A percentile compares a stretch with the other conserved stretches of the same genome.
Conservation (phyloP, 2,888 invertebrate genomes). For the Synanthedon vespiformis region DNA sequence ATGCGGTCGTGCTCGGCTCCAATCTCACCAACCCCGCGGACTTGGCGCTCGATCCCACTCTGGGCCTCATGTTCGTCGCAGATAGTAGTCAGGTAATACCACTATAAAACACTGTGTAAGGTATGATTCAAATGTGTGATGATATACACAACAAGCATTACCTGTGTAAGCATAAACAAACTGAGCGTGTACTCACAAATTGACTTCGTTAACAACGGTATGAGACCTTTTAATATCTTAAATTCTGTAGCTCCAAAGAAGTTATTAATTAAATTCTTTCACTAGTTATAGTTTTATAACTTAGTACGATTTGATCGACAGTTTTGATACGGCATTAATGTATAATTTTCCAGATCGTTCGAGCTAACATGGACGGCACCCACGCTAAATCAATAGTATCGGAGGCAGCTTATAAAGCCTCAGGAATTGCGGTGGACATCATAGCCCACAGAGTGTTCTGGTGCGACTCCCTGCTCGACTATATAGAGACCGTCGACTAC, state of each 20-base stretch:
- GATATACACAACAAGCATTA: too few species aligned
- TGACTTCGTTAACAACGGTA: too few species aligned
- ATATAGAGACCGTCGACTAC: constrained; percentile 96
- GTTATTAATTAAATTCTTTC: too few species aligned
- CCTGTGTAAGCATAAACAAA: too few species aligned
- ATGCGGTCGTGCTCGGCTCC: constrained; percentile 91
- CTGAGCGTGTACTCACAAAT: too few species aligned
- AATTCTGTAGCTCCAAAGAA: too few species aligned
- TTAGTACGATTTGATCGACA: too few species aligned
- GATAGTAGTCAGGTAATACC: constrained; percentile 79
- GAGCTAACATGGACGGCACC: constrained; percentile 96
- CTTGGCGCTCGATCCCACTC: constrained; percentile 91
- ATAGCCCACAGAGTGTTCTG: constrained; percentile 92
- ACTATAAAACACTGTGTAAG: not conserved
- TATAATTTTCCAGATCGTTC: constrained; percentile 64
- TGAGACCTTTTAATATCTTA: too few species aligned
- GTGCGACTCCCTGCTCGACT: constrained; percentile 95
- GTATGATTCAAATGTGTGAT: not conserved
- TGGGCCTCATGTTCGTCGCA: constrained; percentile 89
- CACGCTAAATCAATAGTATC: constrained; percentile 85
- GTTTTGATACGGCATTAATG: not conserved
- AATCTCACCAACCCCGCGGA: constrained; percentile 93
- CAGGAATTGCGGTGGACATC: constrained; percentile 92
- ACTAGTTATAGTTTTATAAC: too few species aligned
- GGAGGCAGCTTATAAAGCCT: constrained; percentile 94